Base-by-base conservation (phyloP, 2,797 vertebrate species). In the Glossophaga mutica region DNA sequence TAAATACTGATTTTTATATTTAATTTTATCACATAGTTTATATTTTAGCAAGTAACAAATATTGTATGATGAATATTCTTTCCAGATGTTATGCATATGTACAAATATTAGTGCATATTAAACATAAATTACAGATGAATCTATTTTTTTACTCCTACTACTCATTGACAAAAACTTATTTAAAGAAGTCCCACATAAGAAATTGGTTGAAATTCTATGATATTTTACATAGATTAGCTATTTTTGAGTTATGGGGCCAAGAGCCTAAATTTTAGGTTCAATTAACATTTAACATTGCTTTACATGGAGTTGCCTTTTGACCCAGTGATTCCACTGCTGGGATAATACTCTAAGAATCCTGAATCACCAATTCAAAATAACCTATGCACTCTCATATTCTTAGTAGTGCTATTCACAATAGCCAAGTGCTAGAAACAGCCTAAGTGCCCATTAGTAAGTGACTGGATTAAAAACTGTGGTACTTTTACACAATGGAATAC, bases 81-180 rank as follows among this genome's bases (percentile, higher is more conserved):
- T 85, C 29, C n/a, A 96, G 65, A 95, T 96, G 34, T 94, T 97
- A 26, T 7, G 91, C 22, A 62, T 37, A 48, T 62, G 15, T 37
- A 90, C 6, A 52, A 52, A 96, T 96, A 91, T 55, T 92, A 11
- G 7, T 91, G 55, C 74, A 93, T 88, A 82, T 11, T 65, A 88
- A 96, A 62, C 42, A 44, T 34, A 95, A 52, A 93, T 95, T 92
- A 46, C 26, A 82, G 14, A 91, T 70, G 14, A 67, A 81, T 73
- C 12, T 70, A 42, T 52, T 0, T 73, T 73, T 46, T 55, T 94
- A 32, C 3, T 76, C 1, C 22, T 6, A 18, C 5, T 52, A 57
- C 0, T 26, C 0, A 39, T 9, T 77, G 1, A 6, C 34, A 76
- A 96, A 55, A 22, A 1, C 0, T 91, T 86, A 96, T 79, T 18